Conservation (phyloP, 2,888 invertebrate species). For the Sinodicranocentrus sp. region DNA sequence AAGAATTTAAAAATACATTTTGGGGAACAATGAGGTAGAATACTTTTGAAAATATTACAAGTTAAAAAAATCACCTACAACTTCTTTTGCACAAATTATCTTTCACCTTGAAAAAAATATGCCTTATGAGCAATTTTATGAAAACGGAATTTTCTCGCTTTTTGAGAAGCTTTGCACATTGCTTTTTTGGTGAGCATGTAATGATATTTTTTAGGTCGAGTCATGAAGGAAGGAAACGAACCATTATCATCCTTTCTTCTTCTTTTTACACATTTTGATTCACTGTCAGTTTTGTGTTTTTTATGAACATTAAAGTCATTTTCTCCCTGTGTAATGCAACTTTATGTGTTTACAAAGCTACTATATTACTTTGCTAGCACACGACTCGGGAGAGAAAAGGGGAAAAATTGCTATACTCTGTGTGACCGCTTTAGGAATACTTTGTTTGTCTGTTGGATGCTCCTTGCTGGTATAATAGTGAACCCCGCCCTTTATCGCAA, state of each 20-base stretch:
- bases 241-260: conserved; percentile 54
- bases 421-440: conserved; percentile 38
- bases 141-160: too few species aligned
- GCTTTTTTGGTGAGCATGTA: conserved; percentile 34
- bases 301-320: conserved; percentile 66
- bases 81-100: too few species aligned
- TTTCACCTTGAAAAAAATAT: neutral
- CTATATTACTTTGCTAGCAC: conserved; percentile 59
- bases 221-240: conserved; percentile 63
- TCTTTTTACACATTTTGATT: conserved; percentile 55
- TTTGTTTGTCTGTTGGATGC: conserved; percentile 32
- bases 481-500: conserved; percentile 62
- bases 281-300: conserved; percentile 62
- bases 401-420: conserved; percentile 16
- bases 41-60: too few species aligned
- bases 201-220: conserved; percentile 52
- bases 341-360: conserved; percentile 66
- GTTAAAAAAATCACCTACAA: too few species aligned
- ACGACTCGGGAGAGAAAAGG: conserved; percentile 12
- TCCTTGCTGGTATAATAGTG: conserved; percentile 49
- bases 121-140: neutral
- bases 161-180: conserved; percentile 9
- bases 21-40: too few species aligned
- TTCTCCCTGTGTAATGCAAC: conserved; percentile 64
- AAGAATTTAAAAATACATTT: too few species aligned